These are phyloP conservation scores for Rhynchopsitta pachyrhyncha DNA, from an alignment of 2,113 vertebrate species.

Conservation along the genomic window DNA sequence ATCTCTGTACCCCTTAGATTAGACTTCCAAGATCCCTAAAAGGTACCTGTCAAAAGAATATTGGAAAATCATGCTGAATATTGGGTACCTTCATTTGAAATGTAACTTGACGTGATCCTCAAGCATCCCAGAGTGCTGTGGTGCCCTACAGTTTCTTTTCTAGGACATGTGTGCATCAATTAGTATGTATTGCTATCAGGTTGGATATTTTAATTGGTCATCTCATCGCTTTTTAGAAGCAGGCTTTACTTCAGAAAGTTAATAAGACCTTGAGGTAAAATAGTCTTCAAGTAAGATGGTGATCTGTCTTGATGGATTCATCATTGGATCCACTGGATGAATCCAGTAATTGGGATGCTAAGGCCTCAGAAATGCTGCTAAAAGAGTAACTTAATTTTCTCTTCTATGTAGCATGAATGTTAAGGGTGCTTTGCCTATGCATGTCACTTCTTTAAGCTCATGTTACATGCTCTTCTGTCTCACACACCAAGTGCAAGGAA, in stretches of 20 bases:
- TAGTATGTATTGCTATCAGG: background rate
- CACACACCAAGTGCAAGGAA: background rate
- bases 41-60: background rate
- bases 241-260: background rate
- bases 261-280: background rate
- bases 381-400: background rate
- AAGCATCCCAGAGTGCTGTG: background rate
- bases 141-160: background rate
- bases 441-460: background rate
- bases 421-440: background rate
- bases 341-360: background rate
- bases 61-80: background rate
- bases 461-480: background rate
- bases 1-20: background rate
- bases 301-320: background rate
- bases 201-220: slow-evolving; percentile 3
- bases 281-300: background rate
- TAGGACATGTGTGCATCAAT: background rate
- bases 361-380: background rate
- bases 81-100: background rate
- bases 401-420: background rate
- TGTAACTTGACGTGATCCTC: background rate
- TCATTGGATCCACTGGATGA: background rate
- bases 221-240: background rate
- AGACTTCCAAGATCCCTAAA: background rate